Evolutionary conservation across 64 coral and sea anemone species (phyloP).

Genomic region (Pocillopora verrucosa): DNA sequence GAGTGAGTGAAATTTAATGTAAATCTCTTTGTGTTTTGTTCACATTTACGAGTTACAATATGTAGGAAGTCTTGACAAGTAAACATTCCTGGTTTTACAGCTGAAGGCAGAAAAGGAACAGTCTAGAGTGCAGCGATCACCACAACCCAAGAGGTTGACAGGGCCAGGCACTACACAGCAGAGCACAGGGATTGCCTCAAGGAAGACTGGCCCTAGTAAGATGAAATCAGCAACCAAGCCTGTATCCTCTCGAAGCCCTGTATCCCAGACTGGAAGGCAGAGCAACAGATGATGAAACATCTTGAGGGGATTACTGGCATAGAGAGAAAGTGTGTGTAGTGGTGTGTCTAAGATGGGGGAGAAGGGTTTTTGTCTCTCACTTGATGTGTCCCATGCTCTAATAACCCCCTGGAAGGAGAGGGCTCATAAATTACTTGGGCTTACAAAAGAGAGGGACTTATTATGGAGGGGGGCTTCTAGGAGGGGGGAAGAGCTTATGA

Average conservation of each 20-base stretch:
- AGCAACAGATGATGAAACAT: not conserved
- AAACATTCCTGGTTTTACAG: not conserved
- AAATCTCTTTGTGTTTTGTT: too few species aligned
- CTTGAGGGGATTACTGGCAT: not conserved
- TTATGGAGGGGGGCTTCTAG: too few species aligned
- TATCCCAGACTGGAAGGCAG: not conserved
- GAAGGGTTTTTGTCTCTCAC: not conserved
- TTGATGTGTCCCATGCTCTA: too few species aligned
- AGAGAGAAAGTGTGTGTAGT: not conserved
- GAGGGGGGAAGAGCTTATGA: too few species aligned
- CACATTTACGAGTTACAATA: too few species aligned
- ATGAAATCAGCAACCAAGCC: conserved; percentile 3
- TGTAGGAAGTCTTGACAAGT: too few species aligned
- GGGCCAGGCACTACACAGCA: not conserved
- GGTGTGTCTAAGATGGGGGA: not conserved
- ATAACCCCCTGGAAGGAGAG: too few species aligned
- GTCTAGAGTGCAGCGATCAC: conserved; percentile 1
- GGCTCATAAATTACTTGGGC: too few species aligned
- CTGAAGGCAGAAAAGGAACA: conserved; percentile 39
- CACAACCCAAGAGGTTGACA: conserved; percentile 16
- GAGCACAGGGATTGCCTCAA: not conserved
- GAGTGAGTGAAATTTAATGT: conserved; percentile 37
- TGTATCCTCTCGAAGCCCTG: not conserved
- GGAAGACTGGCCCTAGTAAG: conserved; percentile 14
- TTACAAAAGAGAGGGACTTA: too few species aligned